Evolutionary conservation across 30 jellyfish, hydroid and myxozoan genomes (phyloP), one percentile per base, ranked within the genome.

Genomic region (Aurelia sp.): DNA sequence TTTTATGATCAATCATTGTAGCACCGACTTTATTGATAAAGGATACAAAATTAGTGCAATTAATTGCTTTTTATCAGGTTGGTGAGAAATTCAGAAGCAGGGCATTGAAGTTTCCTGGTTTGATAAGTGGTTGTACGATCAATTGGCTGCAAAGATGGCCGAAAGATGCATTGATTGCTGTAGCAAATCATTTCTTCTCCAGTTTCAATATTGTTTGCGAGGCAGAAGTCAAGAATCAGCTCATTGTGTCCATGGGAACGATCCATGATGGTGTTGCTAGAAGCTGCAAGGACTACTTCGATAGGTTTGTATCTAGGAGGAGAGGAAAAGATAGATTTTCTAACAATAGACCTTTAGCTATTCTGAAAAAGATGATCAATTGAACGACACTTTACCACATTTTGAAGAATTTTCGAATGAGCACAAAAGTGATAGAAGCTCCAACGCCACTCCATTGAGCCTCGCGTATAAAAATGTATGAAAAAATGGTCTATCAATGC

Each of bases 81-180:
- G 97, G 97, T 18, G 97, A 89, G 71, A 89, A 89, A 44, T 89
- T 89, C 83, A 72, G 97, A 35, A 81, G 89, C 79, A 79, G 97
- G 11, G 91, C 97, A 4, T 71, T 89, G 83, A 81, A 89, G 70
- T 89, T 89, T 68, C 97, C 97, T 21, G 97, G 97, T 53, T 73
- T 89, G 57, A 89, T 89, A 62, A 89, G 97, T 67, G 97, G 97
- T 16, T 89, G 97, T 70, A 89, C 97, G 15, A 89, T 89, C 81
- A 89, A 89, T 47, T 89, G 97, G 97, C 65, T 89, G 60, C 97
- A 89, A 47, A 77, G 97, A 75, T 89, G 97, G 97, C 97, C 97
- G 20, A 89, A 89, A 58, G 97, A 89, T 74, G 97, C 97, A 6
- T 68, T 89, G 78, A 74, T 89, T 63, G 93, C 93, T 12, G 97